phyloP scores from a whole-genome alignment of 2,113 vertebrate species.

The Rhinoderma darwinii region DNA sequence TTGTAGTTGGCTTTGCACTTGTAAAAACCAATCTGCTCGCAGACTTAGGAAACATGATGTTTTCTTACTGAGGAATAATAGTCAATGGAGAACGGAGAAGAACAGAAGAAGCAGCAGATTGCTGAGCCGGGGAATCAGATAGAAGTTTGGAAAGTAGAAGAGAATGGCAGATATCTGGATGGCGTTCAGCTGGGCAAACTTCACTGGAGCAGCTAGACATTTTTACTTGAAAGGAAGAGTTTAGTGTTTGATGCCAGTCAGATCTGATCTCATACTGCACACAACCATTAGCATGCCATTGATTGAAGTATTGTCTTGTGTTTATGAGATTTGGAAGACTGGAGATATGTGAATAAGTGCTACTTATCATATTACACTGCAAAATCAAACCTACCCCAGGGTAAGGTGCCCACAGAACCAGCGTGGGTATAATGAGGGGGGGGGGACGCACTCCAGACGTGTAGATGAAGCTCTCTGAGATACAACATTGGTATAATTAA shows the following conservation, averaged over 20 bases:
- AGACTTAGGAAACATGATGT: slow-evolving; percentile 57
- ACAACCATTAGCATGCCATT: background rate
- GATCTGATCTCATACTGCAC: background rate
- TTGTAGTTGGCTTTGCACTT: slow-evolving; percentile 39
- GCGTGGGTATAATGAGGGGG: no score
- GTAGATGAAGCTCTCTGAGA: background rate
- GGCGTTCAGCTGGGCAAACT: slow-evolving; percentile 37
- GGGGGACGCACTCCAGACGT: no score
- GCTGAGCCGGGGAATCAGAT: slow-evolving; percentile 50
- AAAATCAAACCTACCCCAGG: background rate
- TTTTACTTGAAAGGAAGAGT: slow-evolving; percentile 3
- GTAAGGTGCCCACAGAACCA: background rate
- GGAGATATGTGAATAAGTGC: background rate
- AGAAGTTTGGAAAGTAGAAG: slow-evolving; percentile 31
- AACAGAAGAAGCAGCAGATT: slow-evolving; percentile 59
- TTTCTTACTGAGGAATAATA: slow-evolving; percentile 52
- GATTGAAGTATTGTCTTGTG: background rate
- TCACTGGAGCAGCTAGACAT: background rate
- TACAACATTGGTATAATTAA: background rate
- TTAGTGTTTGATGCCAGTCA: background rate
- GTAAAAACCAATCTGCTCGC: slow-evolving; percentile 53
- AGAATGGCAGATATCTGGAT: slow-evolving; percentile 42
- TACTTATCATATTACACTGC: background rate
- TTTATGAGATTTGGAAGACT: background rate
- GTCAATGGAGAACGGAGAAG: slow-evolving; percentile 37